Conservation (phyloP, 2,797 vertebrate species). For the Sebastes jordani region DNA sequence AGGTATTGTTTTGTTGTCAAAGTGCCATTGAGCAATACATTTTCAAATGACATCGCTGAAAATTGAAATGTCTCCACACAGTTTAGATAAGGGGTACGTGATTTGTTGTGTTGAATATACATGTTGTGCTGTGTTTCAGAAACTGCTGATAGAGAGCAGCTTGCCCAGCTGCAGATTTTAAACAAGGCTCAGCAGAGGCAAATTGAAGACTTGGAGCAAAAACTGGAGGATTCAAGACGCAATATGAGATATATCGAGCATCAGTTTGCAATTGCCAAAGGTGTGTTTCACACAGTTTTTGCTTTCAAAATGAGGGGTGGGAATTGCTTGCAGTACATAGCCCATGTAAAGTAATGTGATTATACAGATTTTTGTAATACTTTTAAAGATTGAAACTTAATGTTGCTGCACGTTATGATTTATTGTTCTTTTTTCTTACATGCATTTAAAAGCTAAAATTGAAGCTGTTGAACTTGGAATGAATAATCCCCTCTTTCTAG, state of each 20-base stretch:
- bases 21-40: background rate
- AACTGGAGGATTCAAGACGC: constrained; percentile 90
- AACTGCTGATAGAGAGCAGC: constrained; percentile 86
- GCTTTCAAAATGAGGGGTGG: background rate
- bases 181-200: constrained; percentile 92
- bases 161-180: constrained; percentile 91
- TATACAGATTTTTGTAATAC: background rate
- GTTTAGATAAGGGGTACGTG: background rate
- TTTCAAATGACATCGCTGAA: background rate
- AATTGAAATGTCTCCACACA: background rate
- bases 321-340: background rate
- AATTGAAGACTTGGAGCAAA: constrained; percentile 88
- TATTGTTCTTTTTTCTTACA: background rate
- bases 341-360: background rate
- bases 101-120: background rate
- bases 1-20: background rate
- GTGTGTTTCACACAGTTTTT: constrained; percentile 69
- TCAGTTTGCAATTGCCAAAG: constrained; percentile 92
- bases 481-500: background rate
- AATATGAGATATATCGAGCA: constrained; percentile 92
- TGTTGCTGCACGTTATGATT: background rate
- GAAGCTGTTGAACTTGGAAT: background rate
- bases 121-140: constrained; percentile 72
- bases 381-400: background rate
- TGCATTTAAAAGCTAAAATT: background rate